A percentile compares a stretch with the other conserved stretches of the same genome.
Evolutionary conservation across 2,888 invertebrate genomes (phyloP).

Genomic region (Dyspetes luteomarginatus): DNA sequence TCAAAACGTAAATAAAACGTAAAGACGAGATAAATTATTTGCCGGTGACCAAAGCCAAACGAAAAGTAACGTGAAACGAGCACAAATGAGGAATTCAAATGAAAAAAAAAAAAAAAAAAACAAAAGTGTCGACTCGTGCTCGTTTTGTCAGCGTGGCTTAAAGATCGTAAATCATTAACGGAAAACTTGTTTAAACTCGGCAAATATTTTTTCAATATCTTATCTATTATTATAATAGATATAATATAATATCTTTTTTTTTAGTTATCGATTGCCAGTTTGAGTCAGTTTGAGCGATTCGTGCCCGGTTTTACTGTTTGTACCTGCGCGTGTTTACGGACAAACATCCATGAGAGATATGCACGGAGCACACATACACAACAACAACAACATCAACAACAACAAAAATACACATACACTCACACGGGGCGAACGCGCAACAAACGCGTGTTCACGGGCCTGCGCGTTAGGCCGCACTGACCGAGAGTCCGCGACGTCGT

Average conservation of each 20-base stretch:
- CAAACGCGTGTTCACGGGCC: slow-evolving; percentile 79
- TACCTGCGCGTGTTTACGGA: slow-evolving; percentile 65
- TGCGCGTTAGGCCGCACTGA: slow-evolving; percentile 83
- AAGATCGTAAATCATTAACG: too few species aligned
- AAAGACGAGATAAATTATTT: neutral
- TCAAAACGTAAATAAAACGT: neutral
- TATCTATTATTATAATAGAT: too few species aligned
- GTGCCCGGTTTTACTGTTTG: slow-evolving; percentile 57
- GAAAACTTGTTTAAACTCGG: too few species aligned
- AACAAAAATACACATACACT: slow-evolving; percentile 29
- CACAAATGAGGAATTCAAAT: too few species aligned
- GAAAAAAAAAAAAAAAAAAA: too few species aligned
- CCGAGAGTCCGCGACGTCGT: slow-evolving; percentile 50
- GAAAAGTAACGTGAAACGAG: too few species aligned
- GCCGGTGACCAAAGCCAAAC: too few species aligned
- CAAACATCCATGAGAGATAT: slow-evolving; percentile 4
- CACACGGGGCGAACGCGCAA: slow-evolving; percentile 40
- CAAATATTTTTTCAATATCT: too few species aligned
- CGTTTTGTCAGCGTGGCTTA: too few species aligned
- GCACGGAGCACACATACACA: slow-evolving; percentile 19
- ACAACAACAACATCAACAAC: neutral
- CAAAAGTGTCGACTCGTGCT: too few species aligned
- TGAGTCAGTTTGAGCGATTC: neutral
- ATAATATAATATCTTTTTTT: too few species aligned
- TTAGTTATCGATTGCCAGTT: too few species aligned